Conservation (phyloP, 2,888 invertebrate species). For the Amphiduros pacificus region DNA sequence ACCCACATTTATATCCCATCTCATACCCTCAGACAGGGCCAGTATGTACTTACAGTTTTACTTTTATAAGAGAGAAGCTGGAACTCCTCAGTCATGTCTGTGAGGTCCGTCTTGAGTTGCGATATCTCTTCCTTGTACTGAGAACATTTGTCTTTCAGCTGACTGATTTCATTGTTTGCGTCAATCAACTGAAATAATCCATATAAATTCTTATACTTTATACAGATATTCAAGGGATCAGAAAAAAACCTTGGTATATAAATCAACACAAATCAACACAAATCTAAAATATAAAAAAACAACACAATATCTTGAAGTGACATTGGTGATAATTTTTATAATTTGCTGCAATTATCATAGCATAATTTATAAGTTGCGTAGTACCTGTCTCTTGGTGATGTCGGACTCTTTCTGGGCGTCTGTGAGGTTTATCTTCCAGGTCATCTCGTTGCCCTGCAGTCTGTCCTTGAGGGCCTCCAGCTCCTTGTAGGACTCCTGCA, state of each 20-base stretch:
- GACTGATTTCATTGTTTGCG: constrained; percentile 74
- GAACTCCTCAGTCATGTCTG: constrained; percentile 66
- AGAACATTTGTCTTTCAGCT: constrained; percentile 74
- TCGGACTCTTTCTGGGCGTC: constrained; percentile 57
- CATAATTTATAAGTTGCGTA: too few species aligned
- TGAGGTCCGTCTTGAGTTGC: constrained; percentile 63
- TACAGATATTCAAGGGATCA: too few species aligned
- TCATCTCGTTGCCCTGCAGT: constrained; percentile 51
- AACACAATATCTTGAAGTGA: too few species aligned
- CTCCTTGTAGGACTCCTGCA: constrained; percentile 56
- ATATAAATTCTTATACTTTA: too few species aligned
- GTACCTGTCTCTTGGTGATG: constrained; percentile 46
- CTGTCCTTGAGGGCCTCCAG: constrained; percentile 55
- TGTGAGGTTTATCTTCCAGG: constrained; percentile 52
- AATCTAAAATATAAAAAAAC: too few species aligned
- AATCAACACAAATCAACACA: too few species aligned
- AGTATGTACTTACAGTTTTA: constrained; percentile 66
- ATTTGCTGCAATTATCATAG: too few species aligned
- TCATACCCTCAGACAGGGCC: too few species aligned
- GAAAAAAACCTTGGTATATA: too few species aligned
- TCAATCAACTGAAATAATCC: constrained; percentile 62
- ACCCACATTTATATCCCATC: too few species aligned
- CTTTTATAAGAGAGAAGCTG: constrained; percentile 66
- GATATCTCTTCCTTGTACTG: constrained; percentile 62
- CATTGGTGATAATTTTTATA: not conserved